Conservation (phyloP, 1,140 invertebrate species). For the Drosophila truncata region DNA sequence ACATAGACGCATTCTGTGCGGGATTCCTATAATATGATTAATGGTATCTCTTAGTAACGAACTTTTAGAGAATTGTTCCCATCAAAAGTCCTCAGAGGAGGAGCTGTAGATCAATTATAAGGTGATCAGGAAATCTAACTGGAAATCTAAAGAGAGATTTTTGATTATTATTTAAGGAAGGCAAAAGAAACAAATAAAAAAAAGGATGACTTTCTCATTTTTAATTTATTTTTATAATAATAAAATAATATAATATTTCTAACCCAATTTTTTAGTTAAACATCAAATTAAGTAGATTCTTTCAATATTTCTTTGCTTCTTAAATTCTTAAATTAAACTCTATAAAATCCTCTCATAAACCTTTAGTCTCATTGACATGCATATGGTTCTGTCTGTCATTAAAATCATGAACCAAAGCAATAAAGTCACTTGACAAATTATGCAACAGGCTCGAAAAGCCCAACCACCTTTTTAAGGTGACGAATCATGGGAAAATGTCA, state of each 20-base stretch:
- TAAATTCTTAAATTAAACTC: neutral
- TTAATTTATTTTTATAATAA: no score
- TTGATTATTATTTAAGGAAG: no score
- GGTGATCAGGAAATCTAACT: conserved; percentile 36
- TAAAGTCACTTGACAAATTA: conserved; percentile 72
- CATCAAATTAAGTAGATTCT: no score
- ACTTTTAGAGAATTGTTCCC: conserved; percentile 16
- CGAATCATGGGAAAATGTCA: conserved; percentile 74
- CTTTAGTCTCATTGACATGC: conserved; percentile 49
- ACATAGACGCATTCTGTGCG: conserved; percentile 35
- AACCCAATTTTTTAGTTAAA: neutral
- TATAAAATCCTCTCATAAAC: neutral
- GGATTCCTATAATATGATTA: conserved; percentile 64
- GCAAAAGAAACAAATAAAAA: no score
- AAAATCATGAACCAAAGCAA: conserved; percentile 54
- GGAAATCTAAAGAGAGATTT: no score
- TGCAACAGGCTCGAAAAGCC: conserved; percentile 56
- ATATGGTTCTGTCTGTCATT: conserved; percentile 35
- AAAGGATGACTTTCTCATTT: no score
- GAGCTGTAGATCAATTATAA: conserved; percentile 32
- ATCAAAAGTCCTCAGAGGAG: conserved; percentile 18
- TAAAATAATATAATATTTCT: neutral
- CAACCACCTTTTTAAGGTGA: conserved; percentile 26
- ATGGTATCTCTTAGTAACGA: conserved; percentile 47
- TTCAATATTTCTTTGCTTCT: neutral